Conservation (phyloP, 2,888 invertebrate species). For the Toxonevra muliebris region DNA sequence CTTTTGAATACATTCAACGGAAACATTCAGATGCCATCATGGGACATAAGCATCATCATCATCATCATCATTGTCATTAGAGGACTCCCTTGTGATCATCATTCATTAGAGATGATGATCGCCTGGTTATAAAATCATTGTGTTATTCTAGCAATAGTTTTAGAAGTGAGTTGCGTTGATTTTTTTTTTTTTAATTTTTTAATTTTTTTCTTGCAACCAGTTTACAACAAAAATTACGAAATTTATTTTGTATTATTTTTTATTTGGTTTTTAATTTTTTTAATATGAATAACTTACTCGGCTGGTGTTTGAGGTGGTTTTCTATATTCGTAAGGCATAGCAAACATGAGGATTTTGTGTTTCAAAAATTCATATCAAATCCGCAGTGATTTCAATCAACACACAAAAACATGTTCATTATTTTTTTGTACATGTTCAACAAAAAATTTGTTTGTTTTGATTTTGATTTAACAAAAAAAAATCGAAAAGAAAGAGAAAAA, state of each 20-base stretch:
- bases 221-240: constrained; percentile 27
- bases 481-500: constrained; percentile 57
- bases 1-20: no score
- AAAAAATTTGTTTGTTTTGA: constrained; percentile 41
- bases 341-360: constrained; percentile 39
- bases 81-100: no score
- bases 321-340: constrained; percentile 59
- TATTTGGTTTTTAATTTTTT: constrained; percentile 17
- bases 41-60: no score
- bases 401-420: constrained; percentile 44
- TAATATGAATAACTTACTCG: constrained; percentile 58
- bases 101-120: no score
- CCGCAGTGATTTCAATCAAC: constrained; percentile 36
- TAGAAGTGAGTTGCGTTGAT: not conserved
- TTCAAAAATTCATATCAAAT: constrained; percentile 46
- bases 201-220: constrained; percentile 5
- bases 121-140: no score
- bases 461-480: constrained; percentile 46
- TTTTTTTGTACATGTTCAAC: constrained; percentile 44
- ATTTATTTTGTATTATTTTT: constrained; percentile 17
- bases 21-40: no score
- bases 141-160: no score
- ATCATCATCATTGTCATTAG: no score
- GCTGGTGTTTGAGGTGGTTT: constrained; percentile 65
- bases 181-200: not conserved